phyloP scores from a whole-genome alignment of 2,113 vertebrate genomes.

The Piaya cayana region DNA sequence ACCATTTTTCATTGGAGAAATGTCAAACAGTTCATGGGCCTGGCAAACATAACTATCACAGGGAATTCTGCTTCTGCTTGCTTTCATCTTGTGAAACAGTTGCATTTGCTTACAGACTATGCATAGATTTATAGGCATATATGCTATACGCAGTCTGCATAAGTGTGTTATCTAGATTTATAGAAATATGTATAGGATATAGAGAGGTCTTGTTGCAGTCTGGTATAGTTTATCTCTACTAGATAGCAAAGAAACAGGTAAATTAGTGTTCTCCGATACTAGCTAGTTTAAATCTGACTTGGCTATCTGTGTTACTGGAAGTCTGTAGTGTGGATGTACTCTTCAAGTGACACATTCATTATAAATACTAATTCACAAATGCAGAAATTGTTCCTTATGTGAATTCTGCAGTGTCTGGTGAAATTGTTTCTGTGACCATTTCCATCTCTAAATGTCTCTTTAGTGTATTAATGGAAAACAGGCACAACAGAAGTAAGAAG shows the following conservation, averaged over 20 bases:
- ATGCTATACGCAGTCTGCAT: not conserved
- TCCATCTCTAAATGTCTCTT: not conserved
- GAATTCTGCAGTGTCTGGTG: not conserved
- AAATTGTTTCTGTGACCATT: not conserved
- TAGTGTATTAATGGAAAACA: not conserved
- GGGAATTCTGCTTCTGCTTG: not conserved
- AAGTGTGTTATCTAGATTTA: not conserved
- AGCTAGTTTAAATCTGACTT: not conserved
- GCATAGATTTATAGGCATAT: not conserved
- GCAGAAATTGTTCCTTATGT: not conserved
- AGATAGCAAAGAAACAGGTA: not conserved
- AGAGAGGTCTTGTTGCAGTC: not conserved
- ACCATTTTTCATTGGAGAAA: constrained; percentile 37
- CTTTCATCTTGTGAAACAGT: not conserved
- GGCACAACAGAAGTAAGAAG: not conserved
- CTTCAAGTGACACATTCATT: not conserved
- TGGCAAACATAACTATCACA: constrained; percentile 38
- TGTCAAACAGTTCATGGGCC: constrained; percentile 35
- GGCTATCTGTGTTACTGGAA: not conserved
- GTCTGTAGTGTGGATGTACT: not conserved
- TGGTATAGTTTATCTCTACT: not conserved
- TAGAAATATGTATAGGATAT: not conserved
- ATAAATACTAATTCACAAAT: not conserved
- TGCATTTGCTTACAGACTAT: not conserved
- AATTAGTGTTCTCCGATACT: not conserved